Conservation (phyloP, 2,113 vertebrate species). For the Oreochromis aureus region DNA sequence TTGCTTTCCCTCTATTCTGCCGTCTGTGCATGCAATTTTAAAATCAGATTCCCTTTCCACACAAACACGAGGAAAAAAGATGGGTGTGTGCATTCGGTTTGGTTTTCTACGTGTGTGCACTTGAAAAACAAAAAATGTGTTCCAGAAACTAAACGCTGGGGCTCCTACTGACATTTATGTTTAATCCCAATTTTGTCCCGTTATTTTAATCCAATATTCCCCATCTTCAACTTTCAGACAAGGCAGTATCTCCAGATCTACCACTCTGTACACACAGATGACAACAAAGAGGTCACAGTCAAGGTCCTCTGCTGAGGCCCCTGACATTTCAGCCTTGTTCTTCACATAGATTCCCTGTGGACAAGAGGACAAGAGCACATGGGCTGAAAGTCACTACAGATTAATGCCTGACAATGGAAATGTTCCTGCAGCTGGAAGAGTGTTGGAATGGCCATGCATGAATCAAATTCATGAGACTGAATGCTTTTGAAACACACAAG, state of each 20-base stretch:
- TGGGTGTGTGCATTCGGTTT: not conserved
- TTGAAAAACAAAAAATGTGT: not conserved
- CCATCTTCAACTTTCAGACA: not conserved
- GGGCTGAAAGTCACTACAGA: slow-evolving; percentile 44
- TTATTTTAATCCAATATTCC: not conserved
- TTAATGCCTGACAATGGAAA: slow-evolving; percentile 51
- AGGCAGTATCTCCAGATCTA: not conserved
- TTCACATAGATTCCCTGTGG: slow-evolving; percentile 25
- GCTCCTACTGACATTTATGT: not conserved
- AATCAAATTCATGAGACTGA: not conserved
- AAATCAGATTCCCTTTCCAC: not conserved
- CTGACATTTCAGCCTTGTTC: slow-evolving; percentile 33
- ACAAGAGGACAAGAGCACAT: slow-evolving; percentile 18
- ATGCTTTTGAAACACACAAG: not conserved
- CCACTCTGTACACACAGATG: not conserved
- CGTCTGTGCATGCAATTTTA: not conserved
- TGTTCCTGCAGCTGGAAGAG: slow-evolving; percentile 34
- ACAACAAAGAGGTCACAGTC: not conserved
- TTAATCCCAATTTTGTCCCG: not conserved
- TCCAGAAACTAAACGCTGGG: not conserved
- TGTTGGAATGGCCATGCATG: not conserved
- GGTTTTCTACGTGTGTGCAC: not conserved
- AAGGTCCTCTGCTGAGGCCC: slow-evolving; percentile 5
- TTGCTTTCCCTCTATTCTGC: not conserved
- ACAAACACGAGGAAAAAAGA: not conserved